phyloP scores from a whole-genome alignment of 2,888 invertebrate genomes.

The Fabriciana adippe region DNA sequence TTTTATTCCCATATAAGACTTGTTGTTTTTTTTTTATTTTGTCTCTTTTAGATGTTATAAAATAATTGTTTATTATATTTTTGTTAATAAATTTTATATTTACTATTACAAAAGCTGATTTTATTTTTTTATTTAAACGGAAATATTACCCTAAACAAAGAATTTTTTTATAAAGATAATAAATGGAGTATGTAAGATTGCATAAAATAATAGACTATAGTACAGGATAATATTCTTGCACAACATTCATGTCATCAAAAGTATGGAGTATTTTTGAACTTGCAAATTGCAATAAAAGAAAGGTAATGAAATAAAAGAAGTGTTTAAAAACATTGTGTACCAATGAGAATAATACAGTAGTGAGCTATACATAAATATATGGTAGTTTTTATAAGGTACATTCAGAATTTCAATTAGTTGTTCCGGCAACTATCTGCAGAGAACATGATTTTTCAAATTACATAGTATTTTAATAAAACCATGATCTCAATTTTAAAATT shows the following conservation, averaged over 20 bases:
- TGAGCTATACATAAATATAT: conserved; percentile 77
- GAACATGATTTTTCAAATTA: conserved; percentile 15
- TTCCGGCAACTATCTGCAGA: conserved; percentile 18
- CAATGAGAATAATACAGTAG: conserved; percentile 78
- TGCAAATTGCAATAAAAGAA: neutral
- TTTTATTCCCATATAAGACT: no score
- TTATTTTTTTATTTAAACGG: no score
- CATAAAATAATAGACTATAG: no score
- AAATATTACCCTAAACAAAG: no score
- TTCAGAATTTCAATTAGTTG: conserved; percentile 48
- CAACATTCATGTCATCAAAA: neutral
- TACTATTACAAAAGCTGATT: no score
- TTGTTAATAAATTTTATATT: no score
- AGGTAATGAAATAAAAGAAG: conserved; percentile 61
- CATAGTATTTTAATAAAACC: conserved; percentile 20
- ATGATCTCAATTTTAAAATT: conserved; percentile 23
- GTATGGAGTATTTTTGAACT: neutral
- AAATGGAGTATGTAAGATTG: no score
- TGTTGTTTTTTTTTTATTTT: no score
- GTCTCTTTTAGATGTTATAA: no score
- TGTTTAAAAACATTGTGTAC: conserved; percentile 76
- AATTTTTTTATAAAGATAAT: no score
- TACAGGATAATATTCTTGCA: no score
- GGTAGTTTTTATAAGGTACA: conserved; percentile 66
- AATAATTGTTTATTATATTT: no score